Base-by-base conservation (phyloP, 2,888 invertebrate genomes). In the Molorchus minor region DNA sequence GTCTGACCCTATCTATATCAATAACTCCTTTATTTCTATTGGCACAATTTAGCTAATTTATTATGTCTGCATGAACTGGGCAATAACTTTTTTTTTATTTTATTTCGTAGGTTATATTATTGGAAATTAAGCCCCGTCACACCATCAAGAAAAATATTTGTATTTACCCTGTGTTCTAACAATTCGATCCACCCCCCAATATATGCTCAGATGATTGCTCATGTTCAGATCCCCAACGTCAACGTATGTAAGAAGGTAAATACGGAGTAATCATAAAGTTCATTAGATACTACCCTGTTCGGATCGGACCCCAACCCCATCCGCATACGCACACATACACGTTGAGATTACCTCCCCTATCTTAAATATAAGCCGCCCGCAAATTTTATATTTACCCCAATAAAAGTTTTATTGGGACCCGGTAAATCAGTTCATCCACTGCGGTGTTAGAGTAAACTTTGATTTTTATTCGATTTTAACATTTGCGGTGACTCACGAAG, bases 211-310 rank as follows among this genome's bases (percentile, higher is more conserved):
- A 68, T 73, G 72, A 75, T 75, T 74, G 72, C 72, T 69, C 71
- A 66, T 72, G 69, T 65, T 65, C 65, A 66, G 59, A 63, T 62
- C 74, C 74, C 73, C 67, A 68, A 73, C n/a, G 71, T 71, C 70
- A 68, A 72, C 69, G 71, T 67, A 67, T 75, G 74, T 75, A 77
- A 76, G 77, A 77, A 78, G 74, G 77, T 79, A 78, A 78, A 78
- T 79, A 78, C 74, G 71, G 67, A 71, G 77, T 75, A 76, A 78
- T 77, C 77, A 78, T 76, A 76, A 74, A 78, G 77, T 78, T 78
- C 78, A 79, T 79, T 79, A 78, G 77, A 74, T 70, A 65, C 72
- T 69, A 65, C 75, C 76, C 71, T 65, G 69, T 65, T 58, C 65
- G 61, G 67, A 68, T 64, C 64, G 66, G n/a, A 69, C 68, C 71